Base-by-base conservation (phyloP, 2,888 invertebrate genomes). In the Latrodectus hesperus region DNA sequence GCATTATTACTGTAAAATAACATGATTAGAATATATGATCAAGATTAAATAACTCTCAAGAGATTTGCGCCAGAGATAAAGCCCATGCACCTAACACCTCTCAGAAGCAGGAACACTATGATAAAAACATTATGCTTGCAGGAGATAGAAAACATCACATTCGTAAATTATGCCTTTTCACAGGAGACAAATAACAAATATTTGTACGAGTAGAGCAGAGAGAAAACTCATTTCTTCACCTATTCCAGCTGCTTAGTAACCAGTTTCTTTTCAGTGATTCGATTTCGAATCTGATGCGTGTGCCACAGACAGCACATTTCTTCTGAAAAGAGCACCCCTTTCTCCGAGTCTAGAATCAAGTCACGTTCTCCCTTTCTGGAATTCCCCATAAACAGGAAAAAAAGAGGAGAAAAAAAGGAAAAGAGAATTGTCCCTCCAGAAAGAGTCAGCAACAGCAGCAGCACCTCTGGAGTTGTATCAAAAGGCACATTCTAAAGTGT, bases 401-500 rank as follows among this genome's bases (percentile, higher is more conserved):
- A 72, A 53, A 65, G 17, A 72, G 26, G 26, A 67, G 22, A 16
- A 52, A 72, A 49, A 55, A 26, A 73, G 67, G 68, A 22, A 53
- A 55, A 52, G 55, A 70, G 67, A 82, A 74, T 68, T 55, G 12
- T 55, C 16, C 55, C 55, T 55, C 55, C 55, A 14, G 16, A 55
- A 11, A 55, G 12, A 22, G 22, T 22, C 22, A 22, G 22, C 22
- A 22, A 22, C 22, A 22, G 22, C 22, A 14, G 55, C 55, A 3
- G 55, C 55, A 55, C 16, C 12, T 55, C 49, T 11, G 67, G 64
- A 73, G 55, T 49, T 68, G 75, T 70, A 74, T 82, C 75, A 82
- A 82, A 75, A 82, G 82, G 67, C 67, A 68, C 68, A 68, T 82
- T 82, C 81, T 73, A 16, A 17, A 73, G 73, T 49, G 60, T 51